Conservation (phyloP, 2,888 invertebrate genomes). For the Polymixis flavicincta region DNA sequence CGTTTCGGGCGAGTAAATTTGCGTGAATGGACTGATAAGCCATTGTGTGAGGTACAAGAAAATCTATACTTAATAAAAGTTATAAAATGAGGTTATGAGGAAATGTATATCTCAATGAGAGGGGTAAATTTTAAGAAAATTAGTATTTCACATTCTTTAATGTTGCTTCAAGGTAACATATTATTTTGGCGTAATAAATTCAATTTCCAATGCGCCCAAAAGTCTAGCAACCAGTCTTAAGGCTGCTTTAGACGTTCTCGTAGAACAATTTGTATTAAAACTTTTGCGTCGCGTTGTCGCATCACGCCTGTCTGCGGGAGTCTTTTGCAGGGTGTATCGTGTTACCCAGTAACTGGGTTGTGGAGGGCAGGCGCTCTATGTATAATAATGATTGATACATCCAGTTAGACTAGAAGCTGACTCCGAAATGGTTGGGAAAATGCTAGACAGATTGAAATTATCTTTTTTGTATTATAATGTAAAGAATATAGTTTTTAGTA, state of each 20-base stretch:
- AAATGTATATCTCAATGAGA: neutral
- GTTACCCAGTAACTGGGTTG: neutral
- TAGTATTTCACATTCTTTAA: neutral
- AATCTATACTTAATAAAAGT: neutral
- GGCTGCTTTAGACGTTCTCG: too few relatives aligned
- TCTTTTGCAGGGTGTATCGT: neutral
- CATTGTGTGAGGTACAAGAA: conserved; percentile 43
- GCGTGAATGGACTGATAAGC: too few relatives aligned
- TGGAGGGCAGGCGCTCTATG: neutral
- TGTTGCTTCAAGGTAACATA: neutral
- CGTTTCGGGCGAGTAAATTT: too few relatives aligned
- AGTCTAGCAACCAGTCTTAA: neutral
- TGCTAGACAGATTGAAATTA: neutral
- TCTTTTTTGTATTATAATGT: conserved; percentile 41
- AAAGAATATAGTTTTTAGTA: conserved; percentile 22
- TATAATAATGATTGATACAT: neutral
- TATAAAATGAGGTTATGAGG: conserved; percentile 1
- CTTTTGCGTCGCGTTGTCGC: too few relatives aligned
- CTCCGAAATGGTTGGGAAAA: neutral
- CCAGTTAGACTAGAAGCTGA: neutral
- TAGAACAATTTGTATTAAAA: too few relatives aligned
- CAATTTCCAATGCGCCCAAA: neutral
- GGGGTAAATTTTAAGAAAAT: neutral
- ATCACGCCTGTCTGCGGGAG: too few relatives aligned
- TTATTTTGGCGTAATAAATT: conserved; percentile 3